Evolutionary conservation across 2,797 vertebrate species (phyloP).

Genomic region (Streptopelia turtur): DNA sequence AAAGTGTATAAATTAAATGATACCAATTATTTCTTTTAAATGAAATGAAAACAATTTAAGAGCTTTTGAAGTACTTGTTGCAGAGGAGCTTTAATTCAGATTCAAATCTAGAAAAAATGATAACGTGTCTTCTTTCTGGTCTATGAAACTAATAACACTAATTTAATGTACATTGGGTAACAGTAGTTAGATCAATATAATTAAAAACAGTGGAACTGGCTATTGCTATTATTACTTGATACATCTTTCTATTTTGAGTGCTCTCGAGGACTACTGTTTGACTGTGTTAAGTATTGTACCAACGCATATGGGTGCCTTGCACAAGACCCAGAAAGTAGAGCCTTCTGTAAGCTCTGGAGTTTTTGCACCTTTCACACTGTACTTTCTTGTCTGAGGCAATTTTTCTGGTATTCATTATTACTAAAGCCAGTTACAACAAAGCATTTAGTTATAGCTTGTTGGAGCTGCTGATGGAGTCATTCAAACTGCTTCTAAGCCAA

Average conservation of each 20-base stretch:
- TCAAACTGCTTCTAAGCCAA: background rate
- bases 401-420: background rate
- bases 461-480: background rate
- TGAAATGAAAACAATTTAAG: background rate
- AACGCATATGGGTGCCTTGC: background rate
- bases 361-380: background rate
- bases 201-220: background rate
- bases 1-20: background rate
- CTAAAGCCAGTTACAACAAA: background rate
- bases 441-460: background rate
- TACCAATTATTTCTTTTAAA: background rate
- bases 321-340: background rate
- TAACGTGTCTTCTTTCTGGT: background rate
- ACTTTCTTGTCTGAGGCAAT: background rate
- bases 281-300: background rate
- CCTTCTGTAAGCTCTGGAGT: background rate
- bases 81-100: background rate
- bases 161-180: background rate
- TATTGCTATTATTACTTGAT: background rate
- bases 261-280: background rate
- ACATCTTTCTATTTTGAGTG: background rate
- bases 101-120: background rate
- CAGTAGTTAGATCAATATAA: background rate
- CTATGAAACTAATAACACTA: background rate
- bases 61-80: accelerated